Conservation (phyloP, 2,797 vertebrate species). For the Myripristis jacobus region DNA sequence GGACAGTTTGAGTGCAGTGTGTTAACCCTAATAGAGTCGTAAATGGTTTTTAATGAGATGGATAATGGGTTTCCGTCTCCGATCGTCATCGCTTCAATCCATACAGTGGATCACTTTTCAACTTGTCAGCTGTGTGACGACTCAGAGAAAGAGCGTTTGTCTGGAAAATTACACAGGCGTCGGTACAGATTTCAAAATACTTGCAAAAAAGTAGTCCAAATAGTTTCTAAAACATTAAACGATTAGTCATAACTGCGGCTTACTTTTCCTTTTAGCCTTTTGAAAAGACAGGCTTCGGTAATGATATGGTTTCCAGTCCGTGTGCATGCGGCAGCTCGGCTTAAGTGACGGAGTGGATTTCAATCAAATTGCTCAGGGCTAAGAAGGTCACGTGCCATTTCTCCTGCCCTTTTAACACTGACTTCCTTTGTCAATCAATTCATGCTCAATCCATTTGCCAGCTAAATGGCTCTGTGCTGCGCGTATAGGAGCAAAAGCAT, state of each 20-base stretch:
- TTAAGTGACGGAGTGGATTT: slow-evolving; percentile 23
- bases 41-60: too few relatives aligned
- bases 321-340: slow-evolving; percentile 6
- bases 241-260: slow-evolving; percentile 33
- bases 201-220: not conserved
- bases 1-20: too few relatives aligned
- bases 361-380: not conserved
- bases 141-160: too few relatives aligned
- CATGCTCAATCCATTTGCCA: slow-evolving; percentile 31
- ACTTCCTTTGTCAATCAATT: slow-evolving; percentile 8
- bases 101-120: too few relatives aligned
- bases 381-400: not conserved
- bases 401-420: slow-evolving; percentile 23
- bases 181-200: not conserved
- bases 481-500: not conserved
- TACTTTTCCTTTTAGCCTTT: slow-evolving; percentile 17
- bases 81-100: too few relatives aligned
- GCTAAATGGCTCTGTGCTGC: slow-evolving; percentile 37
- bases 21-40: too few relatives aligned
- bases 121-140: too few relatives aligned
- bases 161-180: too few relatives aligned
- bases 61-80: too few relatives aligned
- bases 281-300: slow-evolving; percentile 9
- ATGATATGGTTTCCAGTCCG: slow-evolving; percentile 42
- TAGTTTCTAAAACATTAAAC: not conserved